phyloP scores from a whole-genome alignment of 1,140 invertebrate genomes.

The Gyrodactylus bullatarudis region DNA sequence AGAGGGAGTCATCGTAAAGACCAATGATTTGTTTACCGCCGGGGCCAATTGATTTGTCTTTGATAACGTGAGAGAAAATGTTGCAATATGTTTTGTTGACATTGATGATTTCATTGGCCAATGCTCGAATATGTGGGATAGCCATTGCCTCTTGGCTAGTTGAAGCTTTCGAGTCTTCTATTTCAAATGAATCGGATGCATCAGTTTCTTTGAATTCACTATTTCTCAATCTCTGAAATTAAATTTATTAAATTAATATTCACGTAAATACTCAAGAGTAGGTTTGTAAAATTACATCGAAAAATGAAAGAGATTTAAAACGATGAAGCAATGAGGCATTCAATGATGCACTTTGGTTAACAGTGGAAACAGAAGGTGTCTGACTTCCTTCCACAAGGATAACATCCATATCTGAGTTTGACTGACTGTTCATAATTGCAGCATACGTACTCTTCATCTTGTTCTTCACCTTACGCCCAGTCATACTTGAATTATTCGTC shows the following conservation, averaged over 20 bases:
- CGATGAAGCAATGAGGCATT: not conserved
- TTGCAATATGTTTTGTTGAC: not conserved
- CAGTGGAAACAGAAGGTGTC: not conserved
- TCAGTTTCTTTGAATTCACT: not conserved
- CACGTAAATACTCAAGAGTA: no score
- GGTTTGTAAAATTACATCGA: not conserved
- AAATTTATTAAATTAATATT: not conserved
- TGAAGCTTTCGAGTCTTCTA: not conserved
- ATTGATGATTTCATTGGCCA: not conserved
- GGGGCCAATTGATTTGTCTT: not conserved
- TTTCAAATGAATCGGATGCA: not conserved
- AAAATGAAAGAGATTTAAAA: not conserved
- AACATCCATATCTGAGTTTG: not conserved
- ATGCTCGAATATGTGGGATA: not conserved
- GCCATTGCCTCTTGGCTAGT: not conserved
- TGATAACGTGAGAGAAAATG: not conserved
- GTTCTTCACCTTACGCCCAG: not conserved
- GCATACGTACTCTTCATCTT: not conserved
- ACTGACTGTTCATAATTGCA: not conserved
- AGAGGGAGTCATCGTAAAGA: not conserved
- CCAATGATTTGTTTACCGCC: not conserved
- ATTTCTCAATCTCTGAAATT: not conserved
- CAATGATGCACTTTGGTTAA: not conserved
- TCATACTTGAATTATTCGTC: not conserved
- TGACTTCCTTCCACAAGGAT: not conserved